phyloP scores from a whole-genome alignment of 2,797 vertebrate genomes.

The Platyrinchus mystaceus region DNA sequence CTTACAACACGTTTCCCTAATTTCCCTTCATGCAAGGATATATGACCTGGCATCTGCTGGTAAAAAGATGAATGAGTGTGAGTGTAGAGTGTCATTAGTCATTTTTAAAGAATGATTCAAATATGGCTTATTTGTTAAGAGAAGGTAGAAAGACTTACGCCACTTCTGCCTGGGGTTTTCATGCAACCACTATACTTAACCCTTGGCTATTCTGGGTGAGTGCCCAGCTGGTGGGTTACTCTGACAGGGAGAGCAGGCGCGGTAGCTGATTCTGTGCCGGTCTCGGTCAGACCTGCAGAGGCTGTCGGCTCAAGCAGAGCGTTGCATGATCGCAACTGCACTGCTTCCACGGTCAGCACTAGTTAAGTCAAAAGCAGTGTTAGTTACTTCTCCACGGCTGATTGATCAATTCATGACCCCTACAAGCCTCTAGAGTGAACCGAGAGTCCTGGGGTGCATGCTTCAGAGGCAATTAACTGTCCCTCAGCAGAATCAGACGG shows the following conservation, averaged over 20 bases:
- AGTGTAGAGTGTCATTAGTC: background rate
- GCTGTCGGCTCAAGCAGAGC: background rate
- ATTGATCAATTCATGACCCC: conserved; percentile 48
- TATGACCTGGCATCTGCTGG: background rate
- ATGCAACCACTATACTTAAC: background rate
- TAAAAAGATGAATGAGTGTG: background rate
- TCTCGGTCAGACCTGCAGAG: background rate
- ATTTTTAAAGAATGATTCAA: background rate
- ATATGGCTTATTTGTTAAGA: background rate
- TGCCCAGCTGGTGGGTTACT: background rate
- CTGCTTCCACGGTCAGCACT: conserved; percentile 8
- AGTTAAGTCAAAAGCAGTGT: conserved; percentile 1
- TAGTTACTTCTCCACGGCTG: background rate
- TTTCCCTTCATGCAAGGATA: background rate
- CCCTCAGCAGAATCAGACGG: background rate
- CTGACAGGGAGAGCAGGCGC: background rate
- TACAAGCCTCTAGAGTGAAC: conserved; percentile 20
- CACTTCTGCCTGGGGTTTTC: background rate
- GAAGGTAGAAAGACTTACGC: background rate
- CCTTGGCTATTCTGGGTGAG: background rate
- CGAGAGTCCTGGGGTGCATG: background rate
- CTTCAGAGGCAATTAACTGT: conserved; percentile 48
- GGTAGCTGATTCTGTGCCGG: background rate
- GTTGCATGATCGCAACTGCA: background rate
- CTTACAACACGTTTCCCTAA: background rate